Evolutionary conservation across 2,888 invertebrate species (phyloP).

Genomic region (Eulithis prunata): DNA sequence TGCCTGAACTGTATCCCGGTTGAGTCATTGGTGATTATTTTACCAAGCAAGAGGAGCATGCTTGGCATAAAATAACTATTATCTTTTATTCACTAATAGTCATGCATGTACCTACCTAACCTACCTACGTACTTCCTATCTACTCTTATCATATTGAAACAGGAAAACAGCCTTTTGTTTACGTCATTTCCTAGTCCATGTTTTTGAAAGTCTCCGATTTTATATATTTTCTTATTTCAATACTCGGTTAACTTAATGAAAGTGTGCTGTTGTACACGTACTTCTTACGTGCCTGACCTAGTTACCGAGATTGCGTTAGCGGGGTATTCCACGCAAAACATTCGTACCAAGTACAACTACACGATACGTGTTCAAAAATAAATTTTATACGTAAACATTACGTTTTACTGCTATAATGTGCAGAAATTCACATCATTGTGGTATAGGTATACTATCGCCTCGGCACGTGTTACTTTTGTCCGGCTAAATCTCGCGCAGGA

Average conservation of each 20-base stretch:
- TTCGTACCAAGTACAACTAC: conserved; percentile 36
- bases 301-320: conserved; percentile 58
- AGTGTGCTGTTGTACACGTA: conserved; percentile 42
- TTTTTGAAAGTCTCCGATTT: conserved; percentile 35
- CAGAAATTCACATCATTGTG: conserved; percentile 30
- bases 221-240: conserved; percentile 34
- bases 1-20: conserved; percentile 4
- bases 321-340: conserved; percentile 44
- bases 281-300: conserved; percentile 53
- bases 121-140: too few relatives aligned
- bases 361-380: conserved; percentile 44
- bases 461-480: conserved; percentile 47
- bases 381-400: conserved; percentile 37
- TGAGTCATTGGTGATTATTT: conserved; percentile 12
- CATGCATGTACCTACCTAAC: background rate
- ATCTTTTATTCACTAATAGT: background rate
- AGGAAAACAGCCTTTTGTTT: conserved; percentile 15
- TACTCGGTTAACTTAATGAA: conserved; percentile 36
- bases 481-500: conserved; percentile 42
- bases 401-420: conserved; percentile 6
- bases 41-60: background rate
- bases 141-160: background rate
- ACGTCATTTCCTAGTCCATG: conserved; percentile 15
- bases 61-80: background rate
- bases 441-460: conserved; percentile 36